A percentile compares a stretch with the other conserved stretches of the same genome.
These are phyloP conservation scores for Ctenicera cuprea DNA, from an alignment of 2,888 invertebrate species.

Conservation along the genomic window DNA sequence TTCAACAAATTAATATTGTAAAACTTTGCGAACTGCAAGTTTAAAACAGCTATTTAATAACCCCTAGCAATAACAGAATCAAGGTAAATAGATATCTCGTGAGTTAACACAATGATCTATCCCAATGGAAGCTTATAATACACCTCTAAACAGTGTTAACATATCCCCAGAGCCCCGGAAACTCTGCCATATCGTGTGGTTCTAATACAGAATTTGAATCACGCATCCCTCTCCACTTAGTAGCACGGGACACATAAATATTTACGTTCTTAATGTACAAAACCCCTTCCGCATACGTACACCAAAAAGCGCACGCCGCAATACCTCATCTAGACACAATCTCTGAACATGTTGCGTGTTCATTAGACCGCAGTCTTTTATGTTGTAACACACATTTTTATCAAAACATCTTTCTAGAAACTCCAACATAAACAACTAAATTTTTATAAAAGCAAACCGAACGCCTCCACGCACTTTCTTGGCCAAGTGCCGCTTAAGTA, in stretches of 20 bases:
- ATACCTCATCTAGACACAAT: not conserved
- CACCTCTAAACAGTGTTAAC: conserved; percentile 17
- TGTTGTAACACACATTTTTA: not conserved
- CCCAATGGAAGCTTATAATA: conserved; percentile 7
- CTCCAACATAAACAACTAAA: conserved; percentile 10
- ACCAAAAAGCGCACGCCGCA: conserved; percentile 1
- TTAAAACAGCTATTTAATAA: too few species aligned
- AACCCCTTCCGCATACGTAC: conserved; percentile 7
- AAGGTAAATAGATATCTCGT: not conserved
- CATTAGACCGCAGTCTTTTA: conserved; percentile 7
- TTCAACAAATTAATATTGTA: too few species aligned
- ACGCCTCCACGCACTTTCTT: conserved; percentile 4
- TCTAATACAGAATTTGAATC: conserved; percentile 18
- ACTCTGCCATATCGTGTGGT: conserved; percentile 1
- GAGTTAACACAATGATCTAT: conserved; percentile 2
- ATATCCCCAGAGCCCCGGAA: not conserved
- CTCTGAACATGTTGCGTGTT: not conserved
- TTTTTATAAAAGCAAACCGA: conserved; percentile 10
- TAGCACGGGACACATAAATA: conserved; percentile 19
- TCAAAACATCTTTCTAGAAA: conserved; percentile 15
- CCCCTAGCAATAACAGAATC: too few species aligned
- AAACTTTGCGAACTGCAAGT: too few species aligned
- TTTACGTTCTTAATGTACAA: conserved; percentile 23
- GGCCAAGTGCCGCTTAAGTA: not conserved
- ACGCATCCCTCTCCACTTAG: conserved; percentile 7